Conservation (phyloP, 2,113 vertebrate genomes). For the Chaenogobius annularis region DNA sequence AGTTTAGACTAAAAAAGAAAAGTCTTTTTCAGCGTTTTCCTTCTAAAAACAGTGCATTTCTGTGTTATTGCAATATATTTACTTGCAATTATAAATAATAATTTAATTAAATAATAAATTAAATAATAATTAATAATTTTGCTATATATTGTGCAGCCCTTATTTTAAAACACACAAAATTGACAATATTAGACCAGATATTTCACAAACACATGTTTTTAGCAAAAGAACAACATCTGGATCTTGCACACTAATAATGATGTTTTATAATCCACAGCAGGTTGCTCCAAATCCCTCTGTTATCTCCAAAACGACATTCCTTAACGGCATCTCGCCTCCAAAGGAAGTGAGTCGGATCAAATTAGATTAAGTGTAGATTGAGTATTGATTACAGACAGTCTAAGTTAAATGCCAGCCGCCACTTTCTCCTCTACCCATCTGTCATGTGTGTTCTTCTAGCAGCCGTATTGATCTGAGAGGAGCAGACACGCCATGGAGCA, state of each 20-base stretch:
- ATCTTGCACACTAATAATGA: neutral
- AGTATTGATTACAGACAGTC: constrained; percentile 26
- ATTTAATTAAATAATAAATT: too few species aligned
- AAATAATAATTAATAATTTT: too few species aligned
- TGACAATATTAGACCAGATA: too few species aligned
- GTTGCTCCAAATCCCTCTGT: neutral
- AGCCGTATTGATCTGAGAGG: constrained; percentile 50
- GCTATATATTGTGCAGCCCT: too few species aligned
- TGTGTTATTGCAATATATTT: too few species aligned
- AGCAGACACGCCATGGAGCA: constrained; percentile 16
- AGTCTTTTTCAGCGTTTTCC: too few species aligned
- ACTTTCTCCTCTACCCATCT: constrained; percentile 8
- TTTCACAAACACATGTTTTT: too few species aligned
- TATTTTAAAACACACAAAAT: too few species aligned
- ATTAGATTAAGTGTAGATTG: constrained; percentile 29
- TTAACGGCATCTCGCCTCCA: constrained; percentile 3
- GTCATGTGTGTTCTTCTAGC: constrained; percentile 36
- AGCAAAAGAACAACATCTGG: too few species aligned
- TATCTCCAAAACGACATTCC: constrained; percentile 18
- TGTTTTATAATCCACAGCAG: neutral
- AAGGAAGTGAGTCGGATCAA: constrained; percentile 7
- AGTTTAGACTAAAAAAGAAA: too few species aligned
- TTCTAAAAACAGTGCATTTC: too few species aligned
- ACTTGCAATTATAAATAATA: too few species aligned
- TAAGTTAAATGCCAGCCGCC: constrained; percentile 1